Evolutionary conservation across 2,113 vertebrate species (phyloP).

Genomic region (Tenrec ecaudatus): DNA sequence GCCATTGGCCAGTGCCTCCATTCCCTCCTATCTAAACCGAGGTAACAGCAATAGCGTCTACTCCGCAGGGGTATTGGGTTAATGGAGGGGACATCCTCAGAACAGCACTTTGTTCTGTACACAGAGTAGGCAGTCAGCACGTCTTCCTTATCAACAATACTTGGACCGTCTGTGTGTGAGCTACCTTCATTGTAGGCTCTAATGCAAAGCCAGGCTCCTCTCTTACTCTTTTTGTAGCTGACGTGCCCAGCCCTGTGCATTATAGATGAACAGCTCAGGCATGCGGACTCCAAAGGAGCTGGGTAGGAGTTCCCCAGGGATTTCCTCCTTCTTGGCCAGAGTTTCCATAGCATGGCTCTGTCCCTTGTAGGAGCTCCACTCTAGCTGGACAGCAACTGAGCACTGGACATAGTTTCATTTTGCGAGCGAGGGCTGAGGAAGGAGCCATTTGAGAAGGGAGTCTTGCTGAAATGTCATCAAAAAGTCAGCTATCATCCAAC

Average conservation of each 20-base stretch:
- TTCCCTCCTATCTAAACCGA: background rate
- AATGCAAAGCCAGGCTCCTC: background rate
- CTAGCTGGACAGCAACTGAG: background rate
- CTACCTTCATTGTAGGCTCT: background rate
- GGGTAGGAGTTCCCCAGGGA: too few relatives aligned
- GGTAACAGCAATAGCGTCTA: background rate
- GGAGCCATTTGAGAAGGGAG: background rate
- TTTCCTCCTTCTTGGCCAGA: background rate
- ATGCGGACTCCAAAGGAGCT: background rate
- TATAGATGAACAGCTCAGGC: background rate
- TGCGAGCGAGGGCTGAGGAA: background rate
- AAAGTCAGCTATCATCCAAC: background rate
- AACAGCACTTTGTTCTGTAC: background rate
- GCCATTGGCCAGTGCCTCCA: background rate
- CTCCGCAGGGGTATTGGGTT: background rate
- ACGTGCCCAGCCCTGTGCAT: background rate
- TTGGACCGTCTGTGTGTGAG: background rate
- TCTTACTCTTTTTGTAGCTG: background rate
- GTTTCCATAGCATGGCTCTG: background rate
- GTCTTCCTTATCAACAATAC: background rate
- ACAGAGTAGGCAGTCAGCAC: background rate
- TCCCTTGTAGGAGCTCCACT: background rate
- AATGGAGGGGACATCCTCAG: too few relatives aligned
- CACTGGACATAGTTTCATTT: background rate
- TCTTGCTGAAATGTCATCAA: background rate